Evolutionary conservation across 2,797 vertebrate species (phyloP).

Genomic region (Micromesistius poutassou): DNA sequence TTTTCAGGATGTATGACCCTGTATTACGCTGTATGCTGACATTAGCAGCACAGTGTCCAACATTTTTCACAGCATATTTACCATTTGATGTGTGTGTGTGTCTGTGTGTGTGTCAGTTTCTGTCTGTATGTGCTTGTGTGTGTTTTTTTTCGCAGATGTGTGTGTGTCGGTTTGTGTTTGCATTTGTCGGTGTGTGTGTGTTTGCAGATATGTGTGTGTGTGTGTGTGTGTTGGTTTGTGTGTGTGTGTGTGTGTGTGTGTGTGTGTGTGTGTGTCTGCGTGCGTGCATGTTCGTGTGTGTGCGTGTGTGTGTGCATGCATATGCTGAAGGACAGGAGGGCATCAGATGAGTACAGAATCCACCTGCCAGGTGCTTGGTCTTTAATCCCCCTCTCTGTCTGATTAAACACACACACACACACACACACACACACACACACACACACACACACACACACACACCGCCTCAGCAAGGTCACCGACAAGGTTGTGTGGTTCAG

Average conservation of each 20-base stretch:
- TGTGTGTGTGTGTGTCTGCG: conserved; percentile 5
- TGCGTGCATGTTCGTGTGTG: conserved; percentile 3
- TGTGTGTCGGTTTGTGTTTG: neutral
- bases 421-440: neutral
- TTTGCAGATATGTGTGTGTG: neutral
- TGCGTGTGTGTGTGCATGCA: conserved; percentile 7
- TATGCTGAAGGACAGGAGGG: conserved; percentile 57
- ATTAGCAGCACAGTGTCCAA: conserved; percentile 2
- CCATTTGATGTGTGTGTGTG: neutral
- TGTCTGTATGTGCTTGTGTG: conserved; percentile 1
- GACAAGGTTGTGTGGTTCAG: conserved; percentile 38
- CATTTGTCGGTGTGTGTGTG: neutral
- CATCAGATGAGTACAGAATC: conserved; percentile 71
- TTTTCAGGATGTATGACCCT: conserved; percentile 6
- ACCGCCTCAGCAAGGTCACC: conserved; percentile 66
- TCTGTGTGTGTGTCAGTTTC: conserved; percentile 1
- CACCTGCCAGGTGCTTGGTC: conserved; percentile 73
- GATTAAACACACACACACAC: conserved; percentile 65
- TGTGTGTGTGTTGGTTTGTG: neutral
- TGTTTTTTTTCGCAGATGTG: neutral
- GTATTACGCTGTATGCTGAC: conserved; percentile 10
- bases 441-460: conserved; percentile 33
- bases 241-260: neutral
- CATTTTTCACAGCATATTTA: neutral
- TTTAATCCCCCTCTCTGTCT: conserved; percentile 73